A percentile compares a stretch with the other conserved stretches of the same genome.
phyloP scores from a whole-genome alignment of 2,797 vertebrate genomes.

The Sebastes cheni region DNA sequence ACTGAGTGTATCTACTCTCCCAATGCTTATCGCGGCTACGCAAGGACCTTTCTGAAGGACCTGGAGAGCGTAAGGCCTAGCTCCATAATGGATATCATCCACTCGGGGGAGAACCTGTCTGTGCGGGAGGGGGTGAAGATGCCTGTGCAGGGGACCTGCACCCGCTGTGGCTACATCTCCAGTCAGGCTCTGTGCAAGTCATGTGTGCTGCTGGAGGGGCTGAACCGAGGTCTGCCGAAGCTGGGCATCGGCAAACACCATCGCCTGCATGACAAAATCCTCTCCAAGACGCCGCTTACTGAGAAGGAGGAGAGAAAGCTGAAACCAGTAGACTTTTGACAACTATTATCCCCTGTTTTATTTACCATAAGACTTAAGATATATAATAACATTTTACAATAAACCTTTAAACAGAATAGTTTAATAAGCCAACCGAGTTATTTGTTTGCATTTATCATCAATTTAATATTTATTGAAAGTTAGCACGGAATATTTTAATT shows the following conservation, averaged over 20 bases:
- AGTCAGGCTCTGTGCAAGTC: constrained; percentile 90
- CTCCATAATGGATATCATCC: constrained; percentile 89
- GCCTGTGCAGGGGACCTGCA: constrained; percentile 85
- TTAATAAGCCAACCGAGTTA: background rate
- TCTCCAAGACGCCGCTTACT: constrained; percentile 80
- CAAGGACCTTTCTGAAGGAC: constrained; percentile 87
- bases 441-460: constrained; percentile 3
- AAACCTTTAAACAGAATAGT: background rate
- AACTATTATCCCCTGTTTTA: background rate
- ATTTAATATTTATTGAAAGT: background rate
- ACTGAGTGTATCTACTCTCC: constrained; percentile 92
- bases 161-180: constrained; percentile 89
- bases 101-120: constrained; percentile 89
- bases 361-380: background rate
- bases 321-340: constrained; percentile 79
- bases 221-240: constrained; percentile 88
- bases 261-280: constrained; percentile 82
- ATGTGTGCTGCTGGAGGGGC: constrained; percentile 89
- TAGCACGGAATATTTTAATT: background rate
- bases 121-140: constrained; percentile 84
- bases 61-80: constrained; percentile 86
- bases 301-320: constrained; percentile 78
- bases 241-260: constrained; percentile 90
- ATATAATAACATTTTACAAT: background rate
- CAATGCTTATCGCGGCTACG: constrained; percentile 91